Percentiles rank a stretch among this genome's conserved stretches.
Conservation (phyloP, 2,113 vertebrate genomes). For the Penelope pileata region DNA sequence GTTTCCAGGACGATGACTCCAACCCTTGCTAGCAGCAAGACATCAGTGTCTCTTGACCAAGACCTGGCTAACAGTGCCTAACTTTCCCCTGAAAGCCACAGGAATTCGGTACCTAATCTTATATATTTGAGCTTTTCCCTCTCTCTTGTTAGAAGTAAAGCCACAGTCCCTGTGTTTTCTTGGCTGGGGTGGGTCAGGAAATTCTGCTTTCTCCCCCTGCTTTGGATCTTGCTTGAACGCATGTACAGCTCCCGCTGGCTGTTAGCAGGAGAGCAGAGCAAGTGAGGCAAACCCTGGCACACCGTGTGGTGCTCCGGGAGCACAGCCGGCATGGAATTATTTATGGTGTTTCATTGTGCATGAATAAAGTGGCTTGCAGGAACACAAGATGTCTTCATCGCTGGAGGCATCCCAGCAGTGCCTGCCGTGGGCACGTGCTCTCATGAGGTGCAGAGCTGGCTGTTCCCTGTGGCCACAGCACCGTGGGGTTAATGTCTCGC, state of each 20-base stretch:
- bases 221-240: not conserved
- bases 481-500: fast-evolving
- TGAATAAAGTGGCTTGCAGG: not conserved
- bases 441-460: fast-evolving
- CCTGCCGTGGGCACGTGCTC: fast-evolving
- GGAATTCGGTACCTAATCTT: not conserved
- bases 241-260: fast-evolving
- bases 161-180: not conserved
- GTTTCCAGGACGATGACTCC: not conserved
- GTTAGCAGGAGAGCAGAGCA: not conserved
- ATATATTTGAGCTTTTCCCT: not conserved
- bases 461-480: fast-evolving
- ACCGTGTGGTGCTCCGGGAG: fast-evolving
- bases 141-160: not conserved
- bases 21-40: not conserved
- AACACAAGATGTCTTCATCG: not conserved
- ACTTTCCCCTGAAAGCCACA: not conserved
- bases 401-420: not conserved
- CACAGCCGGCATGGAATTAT: not conserved
- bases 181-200: fast-evolving
- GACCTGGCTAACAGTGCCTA: not conserved
- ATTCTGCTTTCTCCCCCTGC: not conserved
- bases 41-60: not conserved
- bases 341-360: fast-evolving
- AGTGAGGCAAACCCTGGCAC: not conserved